These are phyloP conservation scores for Scaptomyza parva DNA, from an alignment of 2,888 invertebrate species.

Conservation along the genomic window DNA sequence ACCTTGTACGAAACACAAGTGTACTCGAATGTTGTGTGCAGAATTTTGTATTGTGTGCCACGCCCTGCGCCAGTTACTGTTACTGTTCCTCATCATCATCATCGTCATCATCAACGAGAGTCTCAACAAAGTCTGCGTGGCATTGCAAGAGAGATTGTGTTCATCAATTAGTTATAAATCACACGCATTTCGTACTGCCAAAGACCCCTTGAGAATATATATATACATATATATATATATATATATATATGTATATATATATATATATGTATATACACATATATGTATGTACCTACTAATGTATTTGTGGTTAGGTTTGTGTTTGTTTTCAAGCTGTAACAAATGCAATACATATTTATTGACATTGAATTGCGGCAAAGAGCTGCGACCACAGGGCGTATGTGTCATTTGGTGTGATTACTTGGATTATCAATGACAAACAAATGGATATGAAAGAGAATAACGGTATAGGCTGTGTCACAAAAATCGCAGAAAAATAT, in stretches of 20 bases:
- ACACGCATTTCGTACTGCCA: conserved; percentile 41
- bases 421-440: conserved; percentile 5
- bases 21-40: background rate
- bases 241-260: background rate
- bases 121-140: conserved; percentile 6
- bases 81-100: conserved; percentile 14
- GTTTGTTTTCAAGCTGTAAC: conserved; percentile 18
- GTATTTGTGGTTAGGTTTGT: background rate
- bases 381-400: conserved; percentile 29
- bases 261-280: background rate
- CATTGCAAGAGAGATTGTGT: conserved; percentile 59
- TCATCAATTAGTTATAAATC: conserved; percentile 73
- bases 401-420: conserved; percentile 36
- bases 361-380: conserved; percentile 35
- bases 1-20: conserved; percentile 55
- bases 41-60: conserved; percentile 16
- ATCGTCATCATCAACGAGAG: background rate
- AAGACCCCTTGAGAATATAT: conserved; percentile 9
- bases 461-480: background rate
- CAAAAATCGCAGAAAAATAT: background rate
- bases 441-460: background rate
- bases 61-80: conserved; percentile 8
- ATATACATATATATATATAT: background rate
- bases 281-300: no score
- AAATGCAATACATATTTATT: conserved; percentile 48